Conservation (phyloP, 2,797 vertebrate species). For the Decapterus maruadsi region DNA sequence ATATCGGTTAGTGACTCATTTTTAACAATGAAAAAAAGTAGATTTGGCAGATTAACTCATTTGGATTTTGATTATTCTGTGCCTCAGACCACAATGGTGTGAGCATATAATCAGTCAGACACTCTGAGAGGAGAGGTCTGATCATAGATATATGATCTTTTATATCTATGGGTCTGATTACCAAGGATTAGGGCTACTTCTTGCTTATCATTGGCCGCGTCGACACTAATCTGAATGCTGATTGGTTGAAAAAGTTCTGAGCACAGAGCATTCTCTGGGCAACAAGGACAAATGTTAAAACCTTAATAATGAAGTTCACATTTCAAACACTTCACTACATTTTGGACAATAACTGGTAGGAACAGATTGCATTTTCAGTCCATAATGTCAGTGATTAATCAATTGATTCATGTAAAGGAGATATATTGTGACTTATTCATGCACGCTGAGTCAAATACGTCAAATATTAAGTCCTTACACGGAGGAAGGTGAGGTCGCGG, state of each 20-base stretch:
- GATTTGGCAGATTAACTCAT: conserved; percentile 48
- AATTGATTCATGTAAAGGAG: background rate
- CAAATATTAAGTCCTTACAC: conserved; percentile 83
- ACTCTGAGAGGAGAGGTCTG: conserved; percentile 35
- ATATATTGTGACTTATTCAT: background rate
- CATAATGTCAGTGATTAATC: background rate
- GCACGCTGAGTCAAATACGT: background rate
- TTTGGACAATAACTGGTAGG: conserved; percentile 4
- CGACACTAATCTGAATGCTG: conserved; percentile 49
- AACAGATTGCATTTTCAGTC: background rate
- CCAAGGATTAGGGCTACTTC: conserved; percentile 55
- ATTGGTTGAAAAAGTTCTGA: conserved; percentile 47
- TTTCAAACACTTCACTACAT: conserved; percentile 33
- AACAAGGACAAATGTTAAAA: conserved; percentile 53
- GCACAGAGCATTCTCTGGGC: conserved; percentile 1
- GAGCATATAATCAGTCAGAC: conserved; percentile 62
- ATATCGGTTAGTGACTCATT: conserved; percentile 23
- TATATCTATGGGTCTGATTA: conserved; percentile 43
- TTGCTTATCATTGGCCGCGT: conserved; percentile 49
- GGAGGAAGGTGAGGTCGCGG: conserved; percentile 94
- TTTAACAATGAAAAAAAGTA: conserved; percentile 49
- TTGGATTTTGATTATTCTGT: conserved; percentile 64
- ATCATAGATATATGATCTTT: too few species aligned
- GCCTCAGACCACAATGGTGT: conserved; percentile 39
- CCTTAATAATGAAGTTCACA: conserved; percentile 41